These are phyloP conservation scores for Drosophila sturtevanti DNA, from an alignment of 1,140 invertebrate genomes.

Conservation along the genomic window DNA sequence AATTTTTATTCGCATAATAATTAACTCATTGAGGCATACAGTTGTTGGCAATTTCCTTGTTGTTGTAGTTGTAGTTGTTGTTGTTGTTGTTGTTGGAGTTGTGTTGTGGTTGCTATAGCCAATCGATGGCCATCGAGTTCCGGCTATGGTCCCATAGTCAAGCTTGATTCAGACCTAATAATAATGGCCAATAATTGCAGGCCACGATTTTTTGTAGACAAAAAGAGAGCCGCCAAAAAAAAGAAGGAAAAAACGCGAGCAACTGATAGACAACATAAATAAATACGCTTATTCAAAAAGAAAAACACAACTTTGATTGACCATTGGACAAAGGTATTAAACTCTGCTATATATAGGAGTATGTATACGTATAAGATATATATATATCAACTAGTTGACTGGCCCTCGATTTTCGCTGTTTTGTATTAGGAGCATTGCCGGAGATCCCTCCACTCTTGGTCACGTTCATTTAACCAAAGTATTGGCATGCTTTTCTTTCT, in stretches of 20 bases:
- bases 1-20: conserved; percentile 66
- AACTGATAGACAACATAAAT: conserved; percentile 47
- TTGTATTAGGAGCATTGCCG: conserved; percentile 34
- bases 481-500: neutral
- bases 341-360: conserved; percentile 20
- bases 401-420: conserved; percentile 46
- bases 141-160: conserved; percentile 49
- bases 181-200: conserved; percentile 76
- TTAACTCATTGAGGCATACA: conserved; percentile 61
- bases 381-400: neutral
- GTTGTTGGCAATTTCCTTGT: conserved; percentile 50
- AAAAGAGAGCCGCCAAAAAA: conserved; percentile 30
- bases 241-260: conserved; percentile 16
- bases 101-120: neutral
- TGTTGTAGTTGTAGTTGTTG: conserved; percentile 26
- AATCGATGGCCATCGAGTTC: conserved; percentile 45
- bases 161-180: conserved; percentile 51
- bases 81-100: conserved; percentile 16
- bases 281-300: conserved; percentile 69
- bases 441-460: conserved; percentile 55
- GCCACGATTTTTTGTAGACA: conserved; percentile 64
- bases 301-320: conserved; percentile 56
- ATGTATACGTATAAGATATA: no score
- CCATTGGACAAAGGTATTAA: conserved; percentile 15
- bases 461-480: conserved; percentile 55